Conservation (phyloP, 2,797 vertebrate genomes). For the Podargus strigoides region DNA sequence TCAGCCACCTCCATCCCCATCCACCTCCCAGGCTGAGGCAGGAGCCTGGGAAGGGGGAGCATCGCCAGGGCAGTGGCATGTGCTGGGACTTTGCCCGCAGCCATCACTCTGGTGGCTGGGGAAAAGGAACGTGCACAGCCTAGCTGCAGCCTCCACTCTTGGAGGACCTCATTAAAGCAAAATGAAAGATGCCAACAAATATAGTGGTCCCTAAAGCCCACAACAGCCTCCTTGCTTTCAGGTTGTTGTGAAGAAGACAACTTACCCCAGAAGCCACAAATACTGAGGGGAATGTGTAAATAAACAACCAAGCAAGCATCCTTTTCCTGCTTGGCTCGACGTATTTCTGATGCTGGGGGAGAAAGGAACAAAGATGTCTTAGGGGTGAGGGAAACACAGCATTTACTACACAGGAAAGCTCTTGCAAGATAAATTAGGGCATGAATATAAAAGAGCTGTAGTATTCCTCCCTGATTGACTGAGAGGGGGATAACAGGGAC, state of each 20-base stretch:
- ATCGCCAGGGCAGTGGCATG: rapidly evolving
- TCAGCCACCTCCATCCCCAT: background rate
- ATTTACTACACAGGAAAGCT: background rate
- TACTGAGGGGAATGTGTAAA: background rate
- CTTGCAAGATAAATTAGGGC: background rate
- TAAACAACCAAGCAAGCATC: background rate
- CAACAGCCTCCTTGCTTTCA: background rate
- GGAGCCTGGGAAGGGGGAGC: background rate
- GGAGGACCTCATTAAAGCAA: background rate
- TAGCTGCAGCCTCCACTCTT: background rate
- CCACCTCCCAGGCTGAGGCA: background rate
- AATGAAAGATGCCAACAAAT: background rate
- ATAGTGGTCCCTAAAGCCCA: background rate
- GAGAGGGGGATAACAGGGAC: background rate
- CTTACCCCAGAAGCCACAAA: background rate
- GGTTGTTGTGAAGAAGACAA: background rate
- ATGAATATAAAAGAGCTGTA: background rate
- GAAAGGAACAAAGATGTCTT: background rate
- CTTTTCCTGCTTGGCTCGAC: background rate
- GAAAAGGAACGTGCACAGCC: background rate
- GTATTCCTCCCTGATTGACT: background rate
- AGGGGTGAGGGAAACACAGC: background rate
- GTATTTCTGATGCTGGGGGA: background rate
- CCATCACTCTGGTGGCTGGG: rapidly evolving
- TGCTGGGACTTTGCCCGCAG: background rate